phyloP scores from a whole-genome alignment of 2,797 vertebrate genomes.

The Luscinia luscinia region DNA sequence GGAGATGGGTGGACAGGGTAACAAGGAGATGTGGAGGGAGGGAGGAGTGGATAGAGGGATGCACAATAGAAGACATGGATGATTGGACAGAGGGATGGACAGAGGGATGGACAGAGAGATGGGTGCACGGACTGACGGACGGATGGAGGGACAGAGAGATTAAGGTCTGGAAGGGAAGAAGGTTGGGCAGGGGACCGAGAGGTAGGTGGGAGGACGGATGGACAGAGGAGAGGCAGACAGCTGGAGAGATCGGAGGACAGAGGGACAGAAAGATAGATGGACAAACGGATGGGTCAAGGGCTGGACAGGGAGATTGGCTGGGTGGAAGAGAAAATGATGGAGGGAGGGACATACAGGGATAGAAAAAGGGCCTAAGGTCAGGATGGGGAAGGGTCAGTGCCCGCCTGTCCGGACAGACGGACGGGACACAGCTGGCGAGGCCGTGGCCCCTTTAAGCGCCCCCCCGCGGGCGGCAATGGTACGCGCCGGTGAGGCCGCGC shows the following conservation, averaged over 20 bases:
- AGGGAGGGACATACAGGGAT: neutral
- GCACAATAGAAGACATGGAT: neutral
- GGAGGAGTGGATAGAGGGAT: neutral
- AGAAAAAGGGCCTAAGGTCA: neutral
- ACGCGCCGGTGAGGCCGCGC: neutral
- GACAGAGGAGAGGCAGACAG: neutral
- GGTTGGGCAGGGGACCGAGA: neutral
- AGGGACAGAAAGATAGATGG: neutral
- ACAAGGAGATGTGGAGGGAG: neutral
- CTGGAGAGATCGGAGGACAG: neutral
- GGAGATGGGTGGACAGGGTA: neutral
- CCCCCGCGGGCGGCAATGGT: neutral
- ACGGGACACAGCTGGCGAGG: no score
- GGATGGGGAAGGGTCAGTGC: neutral
- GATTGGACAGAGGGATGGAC: neutral
- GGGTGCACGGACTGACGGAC: neutral
- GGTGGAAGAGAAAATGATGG: neutral
- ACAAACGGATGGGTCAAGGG: neutral
- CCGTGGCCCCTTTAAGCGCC: neutral
- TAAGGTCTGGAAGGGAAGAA: neutral
- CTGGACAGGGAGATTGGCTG: neutral
- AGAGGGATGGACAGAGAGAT: neutral
- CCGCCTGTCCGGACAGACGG: neutral
- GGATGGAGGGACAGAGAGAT: neutral
- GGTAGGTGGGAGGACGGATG: neutral